Evolutionary conservation across 2,888 invertebrate genomes (phyloP), one percentile per base, ranked within the genome.

Genomic region (Protophormia terraenovae): DNA sequence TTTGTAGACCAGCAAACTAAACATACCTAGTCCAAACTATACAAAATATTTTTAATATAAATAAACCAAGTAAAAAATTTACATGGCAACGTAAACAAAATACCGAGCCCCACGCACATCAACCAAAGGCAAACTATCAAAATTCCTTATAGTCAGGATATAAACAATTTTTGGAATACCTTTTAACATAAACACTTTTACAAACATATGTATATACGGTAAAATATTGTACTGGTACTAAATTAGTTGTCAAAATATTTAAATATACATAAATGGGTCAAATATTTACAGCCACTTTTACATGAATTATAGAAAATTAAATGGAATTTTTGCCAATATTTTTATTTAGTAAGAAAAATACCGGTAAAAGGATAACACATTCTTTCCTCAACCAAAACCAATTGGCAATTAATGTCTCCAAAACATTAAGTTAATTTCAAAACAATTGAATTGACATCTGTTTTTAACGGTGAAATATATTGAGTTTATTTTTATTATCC

Each of bases 361-460:
- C 16, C 22, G 62, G 47, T 71, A 19, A 55, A 66, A 55, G 64
- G 32, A 50, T 32, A 75, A 38, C n/a, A 27, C 29, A 69, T 27
- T 12, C 12, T 22, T 24, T 22, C 22, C 22, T 4, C 19, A 50
- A n/a, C 0, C 19, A 2, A 47, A 47, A 10, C 8, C 53, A 64
- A 69, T 80, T 64, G 69, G 6, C 58, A 78, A 45, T 82, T 82
- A 84, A 86, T 72, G 38, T 19, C 50, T 38, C 1, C 2, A 73
- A 60, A 50, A 76, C 72, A 86, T 83, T 84, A 84, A 75, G 62
- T 79, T 87, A 86, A 87, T 83, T 80, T 83, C 47, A 60, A 79
- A 84, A 86, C 87, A 88, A 88, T 88, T 86, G 86, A 86, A 81
- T 82, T 75, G 80, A 86, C 88, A 88, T 88, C 88, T 88, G 88